Evolutionary conservation across 2,113 vertebrate genomes (phyloP), one percentile per base, ranked within the genome.

Genomic region (Channa argus): DNA sequence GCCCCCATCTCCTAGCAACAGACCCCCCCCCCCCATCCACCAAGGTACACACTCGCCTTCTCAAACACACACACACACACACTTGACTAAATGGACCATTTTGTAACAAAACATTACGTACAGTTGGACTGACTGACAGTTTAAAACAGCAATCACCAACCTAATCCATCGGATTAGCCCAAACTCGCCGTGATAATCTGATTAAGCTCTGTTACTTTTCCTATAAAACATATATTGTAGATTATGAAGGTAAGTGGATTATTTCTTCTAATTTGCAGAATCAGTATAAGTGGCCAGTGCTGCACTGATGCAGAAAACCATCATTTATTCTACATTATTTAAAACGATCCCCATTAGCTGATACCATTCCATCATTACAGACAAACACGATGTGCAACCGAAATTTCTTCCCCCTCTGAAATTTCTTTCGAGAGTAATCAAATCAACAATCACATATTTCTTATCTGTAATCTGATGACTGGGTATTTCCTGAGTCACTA

Each of bases 1-100:
- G 90, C 69, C 82, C 74, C 37, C 44, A 86, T 93, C 80, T 79
- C 92, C 80, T 91, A 88, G 91, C 90, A 93, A 94, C 93, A 74
- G 38, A 5, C 0, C 55, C 78, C 80, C 79, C 79, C 79, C 14
- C 59, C 43, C 5, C 65, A 39, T 14, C 52, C 68, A 3, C 64
- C 39, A 10, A 85, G 81, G 81, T 84, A 85, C 74, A 83, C 60
- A 46, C 67, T 75, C n/a, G 3, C 52, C 55, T 53, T 49, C 63
- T 33, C 54, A 66, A 43, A 69, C 38, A 61, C 34, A 69, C 54
- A 51, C 6, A 6, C 49, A 51, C 66, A 15, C 34, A 38, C 53
- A 51, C 24, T 5, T 43, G 67, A 38, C 33, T 15, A 49, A 38
- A 58, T 2, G 34, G 62, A 50, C n/a, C 8, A 80, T 66, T 84